A percentile compares a stretch with the other conserved stretches of the same genome.
These are phyloP conservation scores for Bombycilla garrulus DNA, from an alignment of 2,113 vertebrate species.

Conservation along the genomic window DNA sequence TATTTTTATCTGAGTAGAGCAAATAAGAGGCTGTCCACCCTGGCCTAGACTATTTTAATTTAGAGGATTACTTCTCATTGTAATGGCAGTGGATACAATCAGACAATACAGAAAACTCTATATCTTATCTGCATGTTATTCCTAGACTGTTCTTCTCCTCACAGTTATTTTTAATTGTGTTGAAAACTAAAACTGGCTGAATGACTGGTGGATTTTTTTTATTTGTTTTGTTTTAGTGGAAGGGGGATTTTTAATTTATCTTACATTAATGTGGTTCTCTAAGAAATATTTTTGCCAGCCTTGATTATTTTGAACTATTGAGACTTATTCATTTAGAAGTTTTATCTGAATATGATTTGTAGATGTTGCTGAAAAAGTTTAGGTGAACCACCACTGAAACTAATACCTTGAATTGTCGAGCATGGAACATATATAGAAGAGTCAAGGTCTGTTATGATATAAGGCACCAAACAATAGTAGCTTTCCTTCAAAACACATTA, in stretches of 20 bases:
- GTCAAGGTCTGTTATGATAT: neutral
- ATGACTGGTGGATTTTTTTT: fast-evolving
- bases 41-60: neutral
- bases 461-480: neutral
- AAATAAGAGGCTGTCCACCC: neutral
- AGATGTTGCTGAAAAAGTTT: neutral
- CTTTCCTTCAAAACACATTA: neutral
- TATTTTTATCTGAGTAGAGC: neutral
- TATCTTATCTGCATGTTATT: neutral
- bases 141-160: neutral
- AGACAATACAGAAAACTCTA: neutral
- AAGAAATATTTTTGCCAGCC: neutral
- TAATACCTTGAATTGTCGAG: neutral
- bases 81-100: neutral
- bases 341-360: neutral
- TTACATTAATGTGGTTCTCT: neutral
- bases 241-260: neutral
- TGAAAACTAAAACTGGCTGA: neutral
- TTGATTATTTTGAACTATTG: neutral
- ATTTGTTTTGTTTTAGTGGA: neutral
- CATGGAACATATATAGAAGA: neutral
- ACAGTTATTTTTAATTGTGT: neutral
- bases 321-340: neutral
- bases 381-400: neutral
- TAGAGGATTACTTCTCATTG: neutral